phyloP scores from a whole-genome alignment of 2,113 vertebrate species.

The Gymnocephalus cernua region DNA sequence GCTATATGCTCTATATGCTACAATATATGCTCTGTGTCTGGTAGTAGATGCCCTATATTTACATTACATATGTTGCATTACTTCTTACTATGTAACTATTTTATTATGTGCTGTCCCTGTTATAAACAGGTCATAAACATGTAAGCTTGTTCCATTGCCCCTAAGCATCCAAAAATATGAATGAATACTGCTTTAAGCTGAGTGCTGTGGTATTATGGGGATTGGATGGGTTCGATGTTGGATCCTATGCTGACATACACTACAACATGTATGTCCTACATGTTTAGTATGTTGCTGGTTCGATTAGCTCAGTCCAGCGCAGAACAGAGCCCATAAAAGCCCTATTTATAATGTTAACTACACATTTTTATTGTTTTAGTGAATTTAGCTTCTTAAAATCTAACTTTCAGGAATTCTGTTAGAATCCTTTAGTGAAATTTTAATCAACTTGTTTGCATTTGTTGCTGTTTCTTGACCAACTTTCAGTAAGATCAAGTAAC shows the following conservation, averaged over 20 bases:
- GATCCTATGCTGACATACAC: not conserved
- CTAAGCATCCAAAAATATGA: too few relatives aligned
- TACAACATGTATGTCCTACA: too few relatives aligned
- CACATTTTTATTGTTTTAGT: not conserved
- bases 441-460: not conserved
- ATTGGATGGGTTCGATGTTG: not conserved
- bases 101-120: too few relatives aligned
- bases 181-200: not conserved
- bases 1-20: too few relatives aligned
- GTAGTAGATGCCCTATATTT: too few relatives aligned
- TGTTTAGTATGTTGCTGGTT: not conserved
- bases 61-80: too few relatives aligned
- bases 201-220: not conserved
- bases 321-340: not conserved
- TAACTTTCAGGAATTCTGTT: not conserved
- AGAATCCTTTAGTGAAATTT: not conserved
- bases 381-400: not conserved
- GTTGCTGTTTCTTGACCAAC: not conserved
- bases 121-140: too few relatives aligned
- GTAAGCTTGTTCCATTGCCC: too few relatives aligned
- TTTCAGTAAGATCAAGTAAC: too few relatives aligned
- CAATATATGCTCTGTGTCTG: too few relatives aligned
- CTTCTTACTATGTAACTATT: too few relatives aligned
- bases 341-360: not conserved
- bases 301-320: not conserved